Evolutionary conservation across 2,797 vertebrate species (phyloP).

Genomic region (Eupleurogrammus muticus): DNA sequence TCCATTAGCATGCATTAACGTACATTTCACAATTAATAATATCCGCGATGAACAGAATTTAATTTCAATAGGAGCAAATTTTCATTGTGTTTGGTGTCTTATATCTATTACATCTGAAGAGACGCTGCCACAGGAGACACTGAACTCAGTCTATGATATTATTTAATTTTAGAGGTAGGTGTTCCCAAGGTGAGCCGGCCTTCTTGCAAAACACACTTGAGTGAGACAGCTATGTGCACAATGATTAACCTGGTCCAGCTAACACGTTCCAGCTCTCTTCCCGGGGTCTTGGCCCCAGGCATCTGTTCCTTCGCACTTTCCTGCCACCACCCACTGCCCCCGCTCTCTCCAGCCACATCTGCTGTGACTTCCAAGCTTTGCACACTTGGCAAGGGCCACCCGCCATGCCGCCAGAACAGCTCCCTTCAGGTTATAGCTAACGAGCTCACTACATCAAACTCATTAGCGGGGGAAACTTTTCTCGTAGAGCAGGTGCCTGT

Average conservation of each 20-base stretch:
- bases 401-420: slow-evolving; percentile 81
- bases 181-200: slow-evolving; percentile 59
- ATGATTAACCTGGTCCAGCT: slow-evolving; percentile 78
- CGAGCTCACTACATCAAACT: slow-evolving; percentile 86
- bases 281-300: slow-evolving; percentile 70
- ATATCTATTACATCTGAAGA: not conserved
- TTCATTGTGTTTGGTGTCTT: slow-evolving; percentile 2
- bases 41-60: slow-evolving; percentile 33
- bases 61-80: not conserved
- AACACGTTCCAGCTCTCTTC: slow-evolving; percentile 72
- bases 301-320: slow-evolving; percentile 71
- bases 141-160: not conserved
- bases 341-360: slow-evolving; percentile 74
- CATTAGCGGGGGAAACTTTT: slow-evolving; percentile 84
- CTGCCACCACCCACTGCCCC: slow-evolving; percentile 70
- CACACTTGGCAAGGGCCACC: slow-evolving; percentile 79
- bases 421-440: slow-evolving; percentile 87
- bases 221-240: slow-evolving; percentile 67
- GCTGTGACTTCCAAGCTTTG: slow-evolving; percentile 76
- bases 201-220: slow-evolving; percentile 31
- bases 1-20: slow-evolving; percentile 51
- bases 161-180: slow-evolving; percentile 25
- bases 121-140: not conserved
- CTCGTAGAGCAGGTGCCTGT: slow-evolving; percentile 65
- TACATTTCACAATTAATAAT: slow-evolving; percentile 56